Evolutionary conservation across 1,140 invertebrate species (phyloP).

Genomic region (Tribolium madens): DNA sequence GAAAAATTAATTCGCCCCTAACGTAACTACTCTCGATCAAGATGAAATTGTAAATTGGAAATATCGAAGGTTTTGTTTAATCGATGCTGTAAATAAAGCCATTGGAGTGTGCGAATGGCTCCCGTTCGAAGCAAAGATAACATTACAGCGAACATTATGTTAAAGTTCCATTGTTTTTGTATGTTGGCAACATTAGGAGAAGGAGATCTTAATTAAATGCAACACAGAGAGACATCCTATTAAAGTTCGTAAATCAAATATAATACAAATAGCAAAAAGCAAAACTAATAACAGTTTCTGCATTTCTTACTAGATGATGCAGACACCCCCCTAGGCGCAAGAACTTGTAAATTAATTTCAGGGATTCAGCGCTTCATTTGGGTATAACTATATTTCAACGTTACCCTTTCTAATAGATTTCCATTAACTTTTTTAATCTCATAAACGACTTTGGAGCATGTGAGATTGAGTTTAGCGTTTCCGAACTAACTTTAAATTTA

Average conservation of each 20-base stretch:
- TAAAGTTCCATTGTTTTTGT: conserved; percentile 22
- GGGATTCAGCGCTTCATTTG: conserved; percentile 34
- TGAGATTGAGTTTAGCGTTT: conserved; percentile 30
- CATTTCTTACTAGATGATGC: conserved; percentile 24
- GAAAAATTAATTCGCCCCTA: no score
- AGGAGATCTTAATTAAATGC: conserved; percentile 34
- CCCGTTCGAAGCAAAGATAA: not conserved
- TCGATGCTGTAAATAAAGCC: conserved; percentile 9
- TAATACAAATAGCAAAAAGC: conserved; percentile 35
- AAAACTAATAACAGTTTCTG: conserved; percentile 36
- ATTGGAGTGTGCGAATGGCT: conserved; percentile 1
- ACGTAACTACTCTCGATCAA: no score
- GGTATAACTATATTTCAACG: conserved; percentile 8
- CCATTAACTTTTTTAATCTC: conserved; percentile 38
- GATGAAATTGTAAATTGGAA: no score
- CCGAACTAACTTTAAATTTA: conserved; percentile 21
- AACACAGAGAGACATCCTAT: conserved; percentile 21
- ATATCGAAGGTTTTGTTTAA: no score
- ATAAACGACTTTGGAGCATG: conserved; percentile 26
- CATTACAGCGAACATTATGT: conserved; percentile 9
- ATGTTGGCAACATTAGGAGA: not conserved
- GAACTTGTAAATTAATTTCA: conserved; percentile 37
- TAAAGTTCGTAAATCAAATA: conserved; percentile 30
- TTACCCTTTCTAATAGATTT: conserved; percentile 33
- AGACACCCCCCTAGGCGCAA: conserved; percentile 15